Conservation (phyloP, 2,888 invertebrate genomes). For the Notodromas monacha region DNA sequence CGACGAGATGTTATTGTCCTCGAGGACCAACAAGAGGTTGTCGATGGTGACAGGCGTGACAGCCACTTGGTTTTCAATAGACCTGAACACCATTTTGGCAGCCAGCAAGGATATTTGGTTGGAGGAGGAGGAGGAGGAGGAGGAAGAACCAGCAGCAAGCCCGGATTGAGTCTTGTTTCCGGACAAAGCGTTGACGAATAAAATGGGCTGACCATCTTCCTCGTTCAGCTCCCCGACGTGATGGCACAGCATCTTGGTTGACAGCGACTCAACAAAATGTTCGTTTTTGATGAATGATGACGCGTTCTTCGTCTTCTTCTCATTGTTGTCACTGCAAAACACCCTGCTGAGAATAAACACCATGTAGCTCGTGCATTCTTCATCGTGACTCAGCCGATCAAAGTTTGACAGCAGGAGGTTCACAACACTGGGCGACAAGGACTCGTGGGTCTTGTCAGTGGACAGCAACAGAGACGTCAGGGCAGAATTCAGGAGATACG, state of each 20-base stretch:
- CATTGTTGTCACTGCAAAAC: no score
- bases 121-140: background rate
- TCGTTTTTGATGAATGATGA: background rate
- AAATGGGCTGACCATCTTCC: background rate
- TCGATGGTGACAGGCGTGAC: slow-evolving; percentile 1
- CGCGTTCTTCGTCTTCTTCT: no score
- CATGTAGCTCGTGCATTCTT: slow-evolving; percentile 4
- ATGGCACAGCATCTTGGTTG: slow-evolving; percentile 2
- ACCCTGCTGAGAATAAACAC: slow-evolving; percentile 1
- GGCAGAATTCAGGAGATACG: background rate
- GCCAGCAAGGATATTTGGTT: slow-evolving; percentile 1
- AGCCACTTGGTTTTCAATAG: background rate
- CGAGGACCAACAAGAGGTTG: slow-evolving; percentile 1
- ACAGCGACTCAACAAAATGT: background rate
- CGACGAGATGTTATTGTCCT: slow-evolving; percentile 4
- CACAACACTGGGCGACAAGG: background rate
- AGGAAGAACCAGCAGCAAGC: no score
- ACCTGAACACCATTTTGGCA: background rate
- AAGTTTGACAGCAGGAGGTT: background rate
- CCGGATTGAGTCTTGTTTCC: no score
- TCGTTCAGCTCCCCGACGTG: slow-evolving; percentile 1
- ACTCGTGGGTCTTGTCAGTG: background rate
- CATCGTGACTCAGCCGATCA: slow-evolving; percentile 1
- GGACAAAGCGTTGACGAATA: background rate
- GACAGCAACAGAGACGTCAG: slow-evolving; percentile 1